Evolutionary conservation across 2,113 vertebrate genomes (phyloP), one percentile per base, ranked within the genome.

Genomic region (Zosterops pallidus): DNA sequence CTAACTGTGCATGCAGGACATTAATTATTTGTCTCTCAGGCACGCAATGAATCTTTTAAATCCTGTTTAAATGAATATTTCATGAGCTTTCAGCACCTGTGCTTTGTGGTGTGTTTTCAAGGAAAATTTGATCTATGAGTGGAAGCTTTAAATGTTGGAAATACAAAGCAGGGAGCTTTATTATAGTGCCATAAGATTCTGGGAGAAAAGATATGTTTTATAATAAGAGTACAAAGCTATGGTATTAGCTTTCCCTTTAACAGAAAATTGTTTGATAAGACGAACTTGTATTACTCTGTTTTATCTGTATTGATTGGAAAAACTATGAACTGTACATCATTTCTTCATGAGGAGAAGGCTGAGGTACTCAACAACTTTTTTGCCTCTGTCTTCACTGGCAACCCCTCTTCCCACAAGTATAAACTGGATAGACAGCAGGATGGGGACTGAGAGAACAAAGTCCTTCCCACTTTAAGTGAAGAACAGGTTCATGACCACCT

Each of bases 21-120:
- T 86, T 81, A 62, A 89, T 89, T 90, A 55, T 95, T 82, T 50
- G 35, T 93, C 39, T 63, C 29, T 87, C 53, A 90, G 47, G 75
- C 22, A 46, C 5, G 3, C 11, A 55, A 3, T 59, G 41, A 78
- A 44, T 93, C 47, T 85, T 94, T 83, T 83, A 80, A 72, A 82
- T 28, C 0, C 0, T 80, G 16, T 64, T 92, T 56, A 71, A 89
- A 35, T 79, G 6, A 95, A 67, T 89, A 57, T 25, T 56, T 83
- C 5, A 53, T 86, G 4, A 85, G 13, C 67, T 94, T 94, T 85
- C 62, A 65, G 29, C 68, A 89, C 79, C 37, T 70, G 39, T 79
- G 31, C 70, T 81, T 83, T 80, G 13, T 76, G 28, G 14, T 41
- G 9, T 49, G 12, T 70, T 76, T 86, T 95, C 62, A 92, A 83